These are phyloP conservation scores for Reticulitermes lucifugus DNA, from an alignment of 2,888 invertebrate genomes.

Conservation along the genomic window DNA sequence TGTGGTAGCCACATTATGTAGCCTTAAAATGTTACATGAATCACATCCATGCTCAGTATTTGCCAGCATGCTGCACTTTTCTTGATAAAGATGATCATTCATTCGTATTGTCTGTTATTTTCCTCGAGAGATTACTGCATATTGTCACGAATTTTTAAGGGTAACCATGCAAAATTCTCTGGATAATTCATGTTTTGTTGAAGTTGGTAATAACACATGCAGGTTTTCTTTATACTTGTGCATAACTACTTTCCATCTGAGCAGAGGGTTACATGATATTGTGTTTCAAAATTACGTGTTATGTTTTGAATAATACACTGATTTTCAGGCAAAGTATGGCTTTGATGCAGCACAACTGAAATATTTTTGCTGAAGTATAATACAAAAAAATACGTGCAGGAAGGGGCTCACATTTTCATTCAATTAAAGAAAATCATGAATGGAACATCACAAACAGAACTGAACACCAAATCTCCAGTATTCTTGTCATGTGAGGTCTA, in stretches of 20 bases:
- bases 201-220: conserved; percentile 20
- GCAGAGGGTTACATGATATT: not conserved
- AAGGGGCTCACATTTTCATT: too few species aligned
- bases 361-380: too few species aligned
- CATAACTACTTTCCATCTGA: not conserved
- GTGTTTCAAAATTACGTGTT: not conserved
- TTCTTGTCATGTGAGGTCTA: too few species aligned
- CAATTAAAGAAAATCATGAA: too few species aligned
- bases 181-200: conserved; percentile 10
- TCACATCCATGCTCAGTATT: not conserved
- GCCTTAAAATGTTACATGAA: not conserved
- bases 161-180: conserved; percentile 14
- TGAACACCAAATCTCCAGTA: too few species aligned
- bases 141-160: conserved; percentile 10
- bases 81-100: not conserved
- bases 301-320: not conserved
- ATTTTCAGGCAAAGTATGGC: too few species aligned
- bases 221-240: conserved; percentile 10
- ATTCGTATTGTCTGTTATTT: conserved; percentile 41
- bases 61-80: not conserved
- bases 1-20: not conserved
- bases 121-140: conserved; percentile 15
- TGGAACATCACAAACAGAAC: too few species aligned
- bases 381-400: too few species aligned
- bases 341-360: too few species aligned